These are phyloP conservation scores for Mus minutoides DNA, from an alignment of 2,797 vertebrate species.

Conservation along the genomic window DNA sequence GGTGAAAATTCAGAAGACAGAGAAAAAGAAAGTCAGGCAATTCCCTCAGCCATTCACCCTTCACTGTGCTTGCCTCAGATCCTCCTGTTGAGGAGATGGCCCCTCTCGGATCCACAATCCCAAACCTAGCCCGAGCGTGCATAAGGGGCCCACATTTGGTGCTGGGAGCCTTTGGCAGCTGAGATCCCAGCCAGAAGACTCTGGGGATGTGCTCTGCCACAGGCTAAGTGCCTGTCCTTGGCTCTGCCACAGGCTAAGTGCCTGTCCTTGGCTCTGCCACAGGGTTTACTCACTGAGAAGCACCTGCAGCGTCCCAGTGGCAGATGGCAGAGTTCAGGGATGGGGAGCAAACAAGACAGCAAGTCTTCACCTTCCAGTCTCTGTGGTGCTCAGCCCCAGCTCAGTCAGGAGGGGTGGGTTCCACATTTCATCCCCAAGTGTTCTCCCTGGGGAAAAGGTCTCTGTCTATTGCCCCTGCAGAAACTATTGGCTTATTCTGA, in stretches of 20 bases:
- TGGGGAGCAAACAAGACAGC: background rate
- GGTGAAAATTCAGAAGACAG: background rate
- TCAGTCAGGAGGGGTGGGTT: background rate
- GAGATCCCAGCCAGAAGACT: background rate
- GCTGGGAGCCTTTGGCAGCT: fast-evolving
- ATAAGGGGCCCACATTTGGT: background rate
- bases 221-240: background rate
- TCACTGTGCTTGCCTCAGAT: background rate
- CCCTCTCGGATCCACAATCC: background rate
- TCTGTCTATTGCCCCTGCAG: background rate
- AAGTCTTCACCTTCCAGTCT: background rate
- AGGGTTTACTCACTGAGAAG: background rate
- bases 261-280: background rate
- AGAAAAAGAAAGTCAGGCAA: background rate
- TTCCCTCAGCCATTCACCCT: background rate
- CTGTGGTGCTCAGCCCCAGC: background rate
- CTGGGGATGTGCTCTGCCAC: background rate
- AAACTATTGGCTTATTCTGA: background rate
- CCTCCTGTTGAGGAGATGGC: background rate
- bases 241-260: background rate
- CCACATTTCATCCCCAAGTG: background rate
- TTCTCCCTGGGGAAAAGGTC: background rate
- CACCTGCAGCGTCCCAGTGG: background rate
- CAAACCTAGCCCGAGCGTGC: background rate
- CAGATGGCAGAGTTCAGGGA: background rate